Evolutionary conservation across 2,888 invertebrate species (phyloP).

Genomic region (Phortica okadai): DNA sequence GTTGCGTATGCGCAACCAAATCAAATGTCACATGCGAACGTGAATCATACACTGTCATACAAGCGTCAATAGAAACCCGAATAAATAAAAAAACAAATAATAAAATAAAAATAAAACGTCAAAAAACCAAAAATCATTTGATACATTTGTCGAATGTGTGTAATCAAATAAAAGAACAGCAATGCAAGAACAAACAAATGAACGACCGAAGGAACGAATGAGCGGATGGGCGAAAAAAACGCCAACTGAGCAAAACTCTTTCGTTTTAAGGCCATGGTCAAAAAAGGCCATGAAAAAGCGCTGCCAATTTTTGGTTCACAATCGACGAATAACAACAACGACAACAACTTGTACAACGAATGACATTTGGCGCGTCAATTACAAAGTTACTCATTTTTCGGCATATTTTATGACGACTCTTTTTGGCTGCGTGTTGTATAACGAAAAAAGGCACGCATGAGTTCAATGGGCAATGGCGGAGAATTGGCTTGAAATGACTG

Average conservation of each 20-base stretch:
- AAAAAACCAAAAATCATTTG: not conserved
- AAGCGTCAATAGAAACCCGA: no score
- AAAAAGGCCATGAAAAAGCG: conserved; percentile 10
- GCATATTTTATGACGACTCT: conserved; percentile 1
- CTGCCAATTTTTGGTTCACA: not conserved
- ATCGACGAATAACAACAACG: not conserved
- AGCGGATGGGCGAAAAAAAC: not conserved
- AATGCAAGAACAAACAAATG: not conserved
- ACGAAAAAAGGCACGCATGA: not conserved
- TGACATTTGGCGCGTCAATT: conserved; percentile 19
- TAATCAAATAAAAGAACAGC: not conserved
- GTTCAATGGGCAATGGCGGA: not conserved
- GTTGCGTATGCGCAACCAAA: not conserved
- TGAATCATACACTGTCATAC: no score
- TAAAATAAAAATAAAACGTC: not conserved
- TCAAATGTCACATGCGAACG: no score
- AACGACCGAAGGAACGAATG: not conserved
- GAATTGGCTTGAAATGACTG: not conserved
- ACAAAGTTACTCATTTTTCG: conserved; percentile 15
- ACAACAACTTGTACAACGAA: not conserved
- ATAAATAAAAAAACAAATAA: not conserved
- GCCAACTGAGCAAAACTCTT: not conserved
- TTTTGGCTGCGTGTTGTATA: not conserved
- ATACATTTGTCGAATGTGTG: not conserved
- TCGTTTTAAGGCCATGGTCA: conserved; percentile 3